Evolutionary conservation across 2,888 invertebrate genomes (phyloP).

Genomic region (Marronus borbonicus): DNA sequence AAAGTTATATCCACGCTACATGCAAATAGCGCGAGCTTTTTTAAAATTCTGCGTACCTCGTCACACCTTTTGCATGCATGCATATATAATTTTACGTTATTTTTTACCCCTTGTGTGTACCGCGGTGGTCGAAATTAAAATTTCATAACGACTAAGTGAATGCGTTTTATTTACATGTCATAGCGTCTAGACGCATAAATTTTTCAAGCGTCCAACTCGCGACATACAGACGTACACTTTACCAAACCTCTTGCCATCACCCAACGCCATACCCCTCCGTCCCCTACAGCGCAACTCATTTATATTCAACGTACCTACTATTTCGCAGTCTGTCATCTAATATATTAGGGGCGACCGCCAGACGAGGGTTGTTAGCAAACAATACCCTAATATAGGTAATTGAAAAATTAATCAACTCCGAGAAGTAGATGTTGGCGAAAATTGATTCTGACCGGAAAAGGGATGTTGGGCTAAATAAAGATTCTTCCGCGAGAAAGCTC

Average conservation of each 20-base stretch:
- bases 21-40: not conserved
- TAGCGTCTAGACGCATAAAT: slow-evolving; percentile 9
- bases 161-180: slow-evolving; percentile 2
- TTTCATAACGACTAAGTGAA: slow-evolving; percentile 5
- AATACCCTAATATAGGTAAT: no score
- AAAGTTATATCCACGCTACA: not conserved
- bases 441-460: no score
- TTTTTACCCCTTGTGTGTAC: not conserved
- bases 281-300: no score
- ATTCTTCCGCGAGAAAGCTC: no score
- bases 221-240: not conserved
- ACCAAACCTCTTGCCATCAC: not conserved
- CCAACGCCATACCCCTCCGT: no score
- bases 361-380: no score
- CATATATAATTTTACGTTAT: not conserved
- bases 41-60: not conserved
- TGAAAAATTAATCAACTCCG: no score
- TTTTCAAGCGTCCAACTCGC: not conserved
- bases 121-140: not conserved
- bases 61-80: not conserved
- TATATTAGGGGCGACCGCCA: no score
- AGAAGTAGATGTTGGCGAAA: no score
- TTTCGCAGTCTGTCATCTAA: no score
- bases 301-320: no score
- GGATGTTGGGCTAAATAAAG: no score